Conservation (phyloP, 2,888 invertebrate species). For the Steinernema carpocapsae region DNA sequence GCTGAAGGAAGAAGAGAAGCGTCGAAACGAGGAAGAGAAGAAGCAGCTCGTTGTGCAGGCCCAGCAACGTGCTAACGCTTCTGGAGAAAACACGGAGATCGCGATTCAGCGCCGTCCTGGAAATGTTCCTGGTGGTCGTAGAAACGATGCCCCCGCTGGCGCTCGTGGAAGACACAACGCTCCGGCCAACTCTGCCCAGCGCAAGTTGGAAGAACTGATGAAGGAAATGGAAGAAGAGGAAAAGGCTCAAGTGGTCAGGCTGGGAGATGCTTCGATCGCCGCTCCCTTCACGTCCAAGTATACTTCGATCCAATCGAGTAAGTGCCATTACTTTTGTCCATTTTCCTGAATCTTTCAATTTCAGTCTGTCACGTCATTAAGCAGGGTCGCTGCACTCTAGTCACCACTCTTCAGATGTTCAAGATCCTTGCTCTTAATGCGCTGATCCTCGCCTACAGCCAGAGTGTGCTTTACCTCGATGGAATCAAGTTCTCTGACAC, state of each 20-base stretch:
- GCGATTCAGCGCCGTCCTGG: background rate
- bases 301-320: conserved; percentile 92
- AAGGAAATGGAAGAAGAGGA: conserved; percentile 82
- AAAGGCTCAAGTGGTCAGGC: conserved; percentile 85
- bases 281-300: conserved; percentile 97
- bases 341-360: conserved; percentile 62
- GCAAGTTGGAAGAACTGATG: conserved; percentile 74
- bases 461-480: conserved; percentile 95
- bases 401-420: conserved; percentile 99
- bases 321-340: conserved; percentile 70
- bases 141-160: conserved; percentile 36
- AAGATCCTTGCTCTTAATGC: conserved; percentile 98
- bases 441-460: conserved; percentile 91
- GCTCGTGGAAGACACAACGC: conserved; percentile 18
- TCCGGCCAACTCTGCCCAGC: background rate
- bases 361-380: conserved; percentile 98
- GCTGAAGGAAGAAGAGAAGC: conserved; percentile 43
- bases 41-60: conserved; percentile 27
- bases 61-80: conserved; percentile 29
- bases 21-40: conserved; percentile 41
- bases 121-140: conserved; percentile 22
- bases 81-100: background rate
- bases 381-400: conserved; percentile 96
- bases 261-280: conserved; percentile 98
- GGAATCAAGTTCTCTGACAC: conserved; percentile 94